These are phyloP conservation scores for Neomorphus geoffroyi DNA, from an alignment of 2,797 vertebrate genomes.

Conservation along the genomic window DNA sequence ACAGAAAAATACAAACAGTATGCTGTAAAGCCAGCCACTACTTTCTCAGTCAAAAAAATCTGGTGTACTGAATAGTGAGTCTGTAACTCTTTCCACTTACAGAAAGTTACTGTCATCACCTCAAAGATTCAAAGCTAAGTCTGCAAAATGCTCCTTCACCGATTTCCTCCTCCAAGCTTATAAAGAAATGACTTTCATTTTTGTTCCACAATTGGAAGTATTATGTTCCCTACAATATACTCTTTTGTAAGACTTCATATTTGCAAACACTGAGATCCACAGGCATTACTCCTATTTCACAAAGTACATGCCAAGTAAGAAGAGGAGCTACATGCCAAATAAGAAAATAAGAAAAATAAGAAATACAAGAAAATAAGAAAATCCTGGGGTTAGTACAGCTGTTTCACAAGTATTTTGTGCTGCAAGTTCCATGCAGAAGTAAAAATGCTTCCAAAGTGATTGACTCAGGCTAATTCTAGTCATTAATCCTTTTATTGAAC, in stretches of 20 bases:
- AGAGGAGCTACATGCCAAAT: not conserved
- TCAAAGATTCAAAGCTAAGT: not conserved
- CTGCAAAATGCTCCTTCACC: not conserved
- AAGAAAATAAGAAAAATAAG: not conserved
- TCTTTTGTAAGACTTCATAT: not conserved
- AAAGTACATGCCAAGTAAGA: not conserved
- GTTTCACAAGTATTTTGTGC: not conserved
- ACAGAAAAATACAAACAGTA: not conserved
- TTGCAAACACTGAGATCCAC: not conserved
- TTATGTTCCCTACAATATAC: not conserved
- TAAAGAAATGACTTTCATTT: not conserved
- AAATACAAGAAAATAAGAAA: too few species aligned
- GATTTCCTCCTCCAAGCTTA: not conserved
- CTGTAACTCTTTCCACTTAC: not conserved
- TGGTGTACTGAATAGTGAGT: not conserved
- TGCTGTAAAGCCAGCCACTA: not conserved
- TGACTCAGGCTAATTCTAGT: not conserved
- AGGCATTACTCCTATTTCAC: not conserved
- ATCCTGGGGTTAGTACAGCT: too few species aligned
- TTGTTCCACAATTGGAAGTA: not conserved
- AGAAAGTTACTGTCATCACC: not conserved
- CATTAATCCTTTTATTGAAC: not conserved
- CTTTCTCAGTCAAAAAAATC: not conserved
- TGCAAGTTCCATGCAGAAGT: not conserved
- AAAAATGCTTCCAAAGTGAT: not conserved